phyloP scores from a whole-genome alignment of 2,113 vertebrate species.

The Myodes glareolus region DNA sequence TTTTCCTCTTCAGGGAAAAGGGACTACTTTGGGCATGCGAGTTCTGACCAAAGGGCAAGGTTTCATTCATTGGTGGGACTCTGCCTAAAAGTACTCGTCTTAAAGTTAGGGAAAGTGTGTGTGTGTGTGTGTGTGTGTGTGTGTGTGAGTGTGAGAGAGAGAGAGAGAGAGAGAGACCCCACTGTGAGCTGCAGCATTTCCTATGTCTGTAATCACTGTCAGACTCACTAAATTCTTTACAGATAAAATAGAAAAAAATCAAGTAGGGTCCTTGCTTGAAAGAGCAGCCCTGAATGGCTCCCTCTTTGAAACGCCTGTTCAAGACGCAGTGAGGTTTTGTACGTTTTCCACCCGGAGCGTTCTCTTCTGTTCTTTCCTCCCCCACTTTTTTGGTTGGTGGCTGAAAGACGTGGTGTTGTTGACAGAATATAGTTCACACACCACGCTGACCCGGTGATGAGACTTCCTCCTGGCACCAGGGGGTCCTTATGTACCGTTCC shows the following conservation, averaged over 20 bases:
- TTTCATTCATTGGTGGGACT: slow-evolving; percentile 73
- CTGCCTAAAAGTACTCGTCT: slow-evolving; percentile 73
- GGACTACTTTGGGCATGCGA: slow-evolving; percentile 68
- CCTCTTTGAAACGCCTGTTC: slow-evolving; percentile 54
- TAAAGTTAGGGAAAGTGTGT: slow-evolving; percentile 70
- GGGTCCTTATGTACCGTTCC: slow-evolving; percentile 89
- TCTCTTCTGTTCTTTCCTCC: not conserved
- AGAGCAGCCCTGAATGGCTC: slow-evolving; percentile 34
- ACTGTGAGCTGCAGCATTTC: not conserved
- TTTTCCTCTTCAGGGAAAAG: slow-evolving; percentile 52
- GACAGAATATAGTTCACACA: slow-evolving; percentile 89
- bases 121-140: not conserved
- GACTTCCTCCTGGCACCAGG: slow-evolving; percentile 89
- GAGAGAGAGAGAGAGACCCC: no score
- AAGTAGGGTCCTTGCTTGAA: slow-evolving; percentile 70
- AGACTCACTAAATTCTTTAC: slow-evolving; percentile 79
- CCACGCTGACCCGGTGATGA: slow-evolving; percentile 88
- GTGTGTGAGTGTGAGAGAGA: not conserved
- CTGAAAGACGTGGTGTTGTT: slow-evolving; percentile 84
- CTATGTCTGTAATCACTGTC: slow-evolving; percentile 55
- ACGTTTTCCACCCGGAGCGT: slow-evolving; percentile 68
- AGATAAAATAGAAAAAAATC: slow-evolving; percentile 62
- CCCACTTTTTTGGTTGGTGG: slow-evolving; percentile 67
- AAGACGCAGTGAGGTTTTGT: slow-evolving; percentile 68
- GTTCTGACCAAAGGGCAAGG: slow-evolving; percentile 66